phyloP scores from a whole-genome alignment of 2,888 invertebrate genomes.

The Andrena bicolor region DNA sequence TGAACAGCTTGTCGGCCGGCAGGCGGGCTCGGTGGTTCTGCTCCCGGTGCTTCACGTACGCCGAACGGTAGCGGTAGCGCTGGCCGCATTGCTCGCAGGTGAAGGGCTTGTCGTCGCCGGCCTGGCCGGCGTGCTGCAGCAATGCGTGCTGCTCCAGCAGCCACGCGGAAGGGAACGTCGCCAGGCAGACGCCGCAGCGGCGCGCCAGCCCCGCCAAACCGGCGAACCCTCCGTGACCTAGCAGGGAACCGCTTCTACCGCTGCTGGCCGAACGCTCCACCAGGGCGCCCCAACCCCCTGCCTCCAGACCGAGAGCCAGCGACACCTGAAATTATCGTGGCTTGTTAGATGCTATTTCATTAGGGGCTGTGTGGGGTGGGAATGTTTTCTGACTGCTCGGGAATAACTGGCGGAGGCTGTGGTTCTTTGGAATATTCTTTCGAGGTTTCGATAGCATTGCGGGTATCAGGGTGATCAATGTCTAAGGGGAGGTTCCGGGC shows the following conservation, averaged over 20 bases:
- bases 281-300: constrained; percentile 85
- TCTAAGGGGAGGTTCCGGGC: too few species aligned
- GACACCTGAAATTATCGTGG: constrained; percentile 78
- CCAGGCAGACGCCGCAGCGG: constrained; percentile 93
- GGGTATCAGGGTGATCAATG: too few species aligned
- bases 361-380: too few species aligned
- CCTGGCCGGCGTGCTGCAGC: constrained; percentile 91
- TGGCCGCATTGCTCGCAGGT: constrained; percentile 97
- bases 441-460: too few species aligned
- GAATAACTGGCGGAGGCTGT: too few species aligned
- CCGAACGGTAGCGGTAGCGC: constrained; percentile 94
- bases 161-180: constrained; percentile 95
- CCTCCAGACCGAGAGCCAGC: constrained; percentile 83
- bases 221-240: constrained; percentile 78
- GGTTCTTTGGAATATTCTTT: too few species aligned
- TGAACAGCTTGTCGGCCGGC: constrained; percentile 95
- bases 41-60: constrained; percentile 93
- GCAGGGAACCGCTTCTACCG: constrained; percentile 77
- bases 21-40: constrained; percentile 95
- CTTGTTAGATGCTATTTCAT: background rate
- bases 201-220: constrained; percentile 84
- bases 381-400: too few species aligned
- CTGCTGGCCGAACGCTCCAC: constrained; percentile 79
- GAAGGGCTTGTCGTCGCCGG: constrained; percentile 94
- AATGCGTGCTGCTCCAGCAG: constrained; percentile 94